Evolutionary conservation across 1,140 invertebrate species (phyloP), one percentile per base, ranked within the genome.

Genomic region (Helicoverpa zea): DNA sequence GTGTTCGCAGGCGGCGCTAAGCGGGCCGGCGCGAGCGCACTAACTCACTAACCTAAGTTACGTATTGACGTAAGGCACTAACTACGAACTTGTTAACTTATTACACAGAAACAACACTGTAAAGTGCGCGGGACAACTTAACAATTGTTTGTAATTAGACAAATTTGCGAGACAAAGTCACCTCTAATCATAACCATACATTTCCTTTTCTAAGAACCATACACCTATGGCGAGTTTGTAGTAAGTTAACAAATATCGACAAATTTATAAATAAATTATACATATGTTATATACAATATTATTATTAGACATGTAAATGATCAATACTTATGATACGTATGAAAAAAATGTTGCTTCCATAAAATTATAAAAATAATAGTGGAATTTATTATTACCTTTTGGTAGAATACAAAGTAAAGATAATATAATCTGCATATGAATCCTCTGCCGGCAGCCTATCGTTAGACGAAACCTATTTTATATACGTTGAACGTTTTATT

Each of bases 1-100:
- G 86, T 93, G 88, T 91, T 93, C 92, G 87, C 93, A 94, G 93
- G 90, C 92, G 93, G 91, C 92, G 92, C 87, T 94, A 94, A 90
- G 85, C 86, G 81, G 84, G 75, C 83, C 87, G 88, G 85, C 79
- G 88, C 84, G 84, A 83, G 81, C 82, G 59, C 77, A 80, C 83
- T 87, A 85, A 85, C 89, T 89, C 88, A 92, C 89, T 92, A 92
- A 92, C 88, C 84, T 94, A 91, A 91, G 87, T 92, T 92, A 92
- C 88, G 87, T 90, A 89, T 86, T 86, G 88, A 89, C 86, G 80
- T 87, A 91, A 94, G 92, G 92, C 93, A 94, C 93, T 94, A 94
- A 93, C 90, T 86, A 84, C 87, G 80, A 61, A 84, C 78, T 88
- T 90, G 91, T 93, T 93, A 91, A 93, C 91, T 94, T 94, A 91